phyloP scores from a whole-genome alignment of 2,113 vertebrate genomes.

The Poicephalus gulielmi region DNA sequence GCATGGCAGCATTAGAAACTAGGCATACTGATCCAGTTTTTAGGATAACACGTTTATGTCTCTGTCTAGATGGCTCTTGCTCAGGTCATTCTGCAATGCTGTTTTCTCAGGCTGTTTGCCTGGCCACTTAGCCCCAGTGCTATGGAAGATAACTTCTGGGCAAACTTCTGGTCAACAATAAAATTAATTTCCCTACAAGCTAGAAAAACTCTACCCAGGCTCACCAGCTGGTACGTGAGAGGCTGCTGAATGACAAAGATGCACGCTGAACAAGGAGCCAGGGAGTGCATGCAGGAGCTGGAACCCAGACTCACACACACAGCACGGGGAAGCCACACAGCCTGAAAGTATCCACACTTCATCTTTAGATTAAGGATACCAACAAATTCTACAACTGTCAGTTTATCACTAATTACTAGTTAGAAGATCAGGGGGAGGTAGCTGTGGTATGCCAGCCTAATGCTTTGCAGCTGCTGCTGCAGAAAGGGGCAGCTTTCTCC shows the following conservation, averaged over 20 bases:
- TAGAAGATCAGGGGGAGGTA: background rate
- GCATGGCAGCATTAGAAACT: rapidly evolving
- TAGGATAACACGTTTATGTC: background rate
- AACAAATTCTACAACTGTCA: background rate
- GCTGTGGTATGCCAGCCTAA: background rate
- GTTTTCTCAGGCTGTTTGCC: background rate
- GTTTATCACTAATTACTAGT: background rate
- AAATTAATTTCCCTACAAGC: background rate
- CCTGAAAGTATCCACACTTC: background rate
- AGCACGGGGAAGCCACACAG: background rate
- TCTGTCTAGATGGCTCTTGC: background rate
- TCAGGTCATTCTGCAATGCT: background rate
- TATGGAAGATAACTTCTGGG: background rate
- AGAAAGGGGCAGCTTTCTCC: background rate
- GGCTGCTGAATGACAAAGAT: background rate
- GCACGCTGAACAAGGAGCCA: background rate
- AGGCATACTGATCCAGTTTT: background rate
- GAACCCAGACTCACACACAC: background rate
- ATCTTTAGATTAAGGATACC: background rate
- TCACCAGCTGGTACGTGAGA: rapidly evolving
- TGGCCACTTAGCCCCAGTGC: background rate
- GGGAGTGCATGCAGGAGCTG: rapidly evolving
- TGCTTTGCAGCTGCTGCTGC: background rate
- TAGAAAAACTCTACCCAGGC: background rate
- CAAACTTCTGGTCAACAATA: background rate